These are phyloP conservation scores for Exocentrus adspersus DNA, from an alignment of 2,888 invertebrate species.

Conservation along the genomic window DNA sequence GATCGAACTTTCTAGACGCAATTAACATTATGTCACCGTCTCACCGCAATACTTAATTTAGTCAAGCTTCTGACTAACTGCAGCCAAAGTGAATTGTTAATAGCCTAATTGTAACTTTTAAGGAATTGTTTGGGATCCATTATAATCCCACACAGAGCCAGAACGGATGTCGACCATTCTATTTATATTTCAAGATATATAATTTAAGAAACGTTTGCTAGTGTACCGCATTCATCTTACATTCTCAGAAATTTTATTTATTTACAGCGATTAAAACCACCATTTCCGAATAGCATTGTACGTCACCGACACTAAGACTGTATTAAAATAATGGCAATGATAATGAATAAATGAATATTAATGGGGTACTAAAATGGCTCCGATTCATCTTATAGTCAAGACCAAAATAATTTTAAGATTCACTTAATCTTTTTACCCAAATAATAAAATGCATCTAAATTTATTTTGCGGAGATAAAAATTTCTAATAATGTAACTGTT, in stretches of 20 bases:
- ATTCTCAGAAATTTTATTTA: neutral
- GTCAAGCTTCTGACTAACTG: neutral
- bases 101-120: conserved; percentile 4
- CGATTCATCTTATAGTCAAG: neutral
- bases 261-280: neutral
- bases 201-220: neutral
- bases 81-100: neutral
- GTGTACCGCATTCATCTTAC: too few relatives aligned
- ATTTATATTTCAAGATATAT: conserved; percentile 20
- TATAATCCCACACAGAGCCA: neutral
- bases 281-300: neutral
- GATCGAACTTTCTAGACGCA: neutral
- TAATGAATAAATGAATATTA: neutral
- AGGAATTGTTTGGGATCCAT: neutral
- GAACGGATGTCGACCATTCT: conserved; percentile 25
- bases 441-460: too few relatives aligned
- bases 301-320: neutral
- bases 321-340: neutral
- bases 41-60: neutral
- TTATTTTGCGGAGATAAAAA: too few relatives aligned
- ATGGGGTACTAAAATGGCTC: neutral
- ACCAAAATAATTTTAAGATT: neutral
- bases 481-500: too few relatives aligned
- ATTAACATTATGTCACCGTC: neutral
- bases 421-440: too few relatives aligned